phyloP scores from a whole-genome alignment of 1,140 invertebrate genomes.

The Leptonema lineaticorne region DNA sequence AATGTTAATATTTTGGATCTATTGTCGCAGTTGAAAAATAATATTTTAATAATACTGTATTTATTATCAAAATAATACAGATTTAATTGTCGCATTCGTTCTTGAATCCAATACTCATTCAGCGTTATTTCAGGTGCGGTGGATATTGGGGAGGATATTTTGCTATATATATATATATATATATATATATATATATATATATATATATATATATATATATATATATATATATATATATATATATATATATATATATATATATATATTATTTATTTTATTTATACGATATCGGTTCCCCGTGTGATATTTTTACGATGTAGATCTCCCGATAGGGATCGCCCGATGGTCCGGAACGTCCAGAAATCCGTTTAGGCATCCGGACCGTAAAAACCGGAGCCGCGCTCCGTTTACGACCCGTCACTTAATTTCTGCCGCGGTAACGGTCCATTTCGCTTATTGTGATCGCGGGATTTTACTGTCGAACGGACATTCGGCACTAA shows the following conservation, averaged over 20 bases:
- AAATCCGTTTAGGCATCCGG: neutral
- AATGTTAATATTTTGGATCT: too few relatives aligned
- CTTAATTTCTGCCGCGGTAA: slow-evolving; percentile 4
- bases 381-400: neutral
- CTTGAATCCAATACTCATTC: too few relatives aligned
- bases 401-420: slow-evolving; percentile 9
- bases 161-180: too few relatives aligned
- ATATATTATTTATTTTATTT: neutral
- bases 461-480: neutral
- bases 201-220: too few relatives aligned
- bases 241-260: neutral
- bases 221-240: too few relatives aligned
- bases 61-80: too few relatives aligned
- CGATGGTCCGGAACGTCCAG: neutral
- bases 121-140: too few relatives aligned
- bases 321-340: neutral
- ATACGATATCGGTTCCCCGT: neutral
- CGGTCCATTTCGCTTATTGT: slow-evolving; percentile 16
- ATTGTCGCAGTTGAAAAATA: too few relatives aligned
- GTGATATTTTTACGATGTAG: neutral
- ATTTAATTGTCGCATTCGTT: too few relatives aligned
- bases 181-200: too few relatives aligned
- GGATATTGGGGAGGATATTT: too few relatives aligned
- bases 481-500: neutral
- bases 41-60: too few relatives aligned